These are phyloP conservation scores for Chouioia cunea DNA, from an alignment of 2,888 invertebrate genomes.

Conservation along the genomic window DNA sequence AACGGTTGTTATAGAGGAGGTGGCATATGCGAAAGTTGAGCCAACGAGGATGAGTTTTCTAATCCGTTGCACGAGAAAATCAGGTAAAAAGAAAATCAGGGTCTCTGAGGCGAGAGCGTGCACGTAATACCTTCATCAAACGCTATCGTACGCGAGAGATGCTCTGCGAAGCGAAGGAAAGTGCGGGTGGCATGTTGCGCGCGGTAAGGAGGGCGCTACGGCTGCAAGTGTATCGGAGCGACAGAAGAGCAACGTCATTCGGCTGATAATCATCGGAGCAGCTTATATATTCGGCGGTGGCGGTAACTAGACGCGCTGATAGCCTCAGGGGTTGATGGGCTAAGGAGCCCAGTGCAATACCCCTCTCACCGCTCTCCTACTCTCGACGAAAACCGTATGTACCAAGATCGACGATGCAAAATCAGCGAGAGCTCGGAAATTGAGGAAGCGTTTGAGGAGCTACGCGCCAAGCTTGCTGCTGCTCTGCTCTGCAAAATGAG, in stretches of 20 bases:
- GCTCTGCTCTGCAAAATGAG: constrained; percentile 5
- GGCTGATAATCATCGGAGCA: constrained; percentile 43
- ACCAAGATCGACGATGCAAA: constrained; percentile 44
- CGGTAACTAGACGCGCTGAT: constrained; percentile 44
- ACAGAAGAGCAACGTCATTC: constrained; percentile 45
- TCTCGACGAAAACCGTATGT: constrained; percentile 14
- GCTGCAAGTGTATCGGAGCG: constrained; percentile 43
- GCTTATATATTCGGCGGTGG: constrained; percentile 26
- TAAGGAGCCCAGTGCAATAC: constrained; percentile 11
- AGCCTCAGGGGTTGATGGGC: constrained; percentile 43
- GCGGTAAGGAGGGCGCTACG: background rate
- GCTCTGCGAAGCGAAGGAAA: constrained; percentile 2
- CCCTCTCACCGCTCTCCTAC: background rate
- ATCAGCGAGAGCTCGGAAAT: constrained; percentile 43
- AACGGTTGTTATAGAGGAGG: no score
- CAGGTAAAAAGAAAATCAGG: no score
- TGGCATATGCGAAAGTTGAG: no score
- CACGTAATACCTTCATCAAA: constrained; percentile 7
- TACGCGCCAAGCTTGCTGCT: no score
- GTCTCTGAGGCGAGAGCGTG: no score
- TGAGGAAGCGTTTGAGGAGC: constrained; percentile 45
- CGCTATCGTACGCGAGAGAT: background rate
- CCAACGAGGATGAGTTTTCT: no score
- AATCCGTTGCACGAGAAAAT: no score
- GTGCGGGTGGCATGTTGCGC: constrained; percentile 7